Conservation (phyloP, 2,888 invertebrate genomes). For the Acholoe squamosa region DNA sequence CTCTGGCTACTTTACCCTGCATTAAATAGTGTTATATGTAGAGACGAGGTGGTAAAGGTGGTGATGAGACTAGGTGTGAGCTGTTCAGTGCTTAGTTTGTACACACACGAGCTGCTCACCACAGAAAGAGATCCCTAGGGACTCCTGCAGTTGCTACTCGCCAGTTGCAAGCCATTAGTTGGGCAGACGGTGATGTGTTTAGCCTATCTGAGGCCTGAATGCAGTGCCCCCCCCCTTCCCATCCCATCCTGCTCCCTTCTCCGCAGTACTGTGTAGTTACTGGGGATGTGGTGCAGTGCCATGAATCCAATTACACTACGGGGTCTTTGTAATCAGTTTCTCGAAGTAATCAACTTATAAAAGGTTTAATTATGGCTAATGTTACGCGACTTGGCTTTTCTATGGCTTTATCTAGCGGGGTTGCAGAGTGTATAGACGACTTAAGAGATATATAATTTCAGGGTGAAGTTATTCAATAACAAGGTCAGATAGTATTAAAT, state of each 20-base stretch:
- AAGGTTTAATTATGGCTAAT: conserved; percentile 55
- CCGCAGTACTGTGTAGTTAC: background rate
- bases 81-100: background rate
- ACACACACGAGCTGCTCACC: conserved; percentile 27
- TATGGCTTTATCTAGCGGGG: background rate
- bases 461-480: too few species aligned
- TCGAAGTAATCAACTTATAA: conserved; percentile 43
- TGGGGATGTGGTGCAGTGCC: background rate
- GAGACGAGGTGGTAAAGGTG: background rate
- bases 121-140: background rate
- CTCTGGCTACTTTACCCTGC: too few species aligned
- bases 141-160: background rate
- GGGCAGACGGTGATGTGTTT: background rate
- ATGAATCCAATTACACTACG: conserved; percentile 46
- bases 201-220: conserved; percentile 14
- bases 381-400: conserved; percentile 9
- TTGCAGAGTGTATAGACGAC: background rate
- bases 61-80: background rate
- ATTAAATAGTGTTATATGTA: background rate
- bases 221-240: background rate
- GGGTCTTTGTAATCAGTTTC: conserved; percentile 47
- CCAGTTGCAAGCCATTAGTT: background rate
- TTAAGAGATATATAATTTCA: too few species aligned
- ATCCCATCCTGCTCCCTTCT: background rate
- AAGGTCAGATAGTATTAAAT: too few species aligned